phyloP scores from a whole-genome alignment of 2,113 vertebrate species.

The Morone chrysops region DNA sequence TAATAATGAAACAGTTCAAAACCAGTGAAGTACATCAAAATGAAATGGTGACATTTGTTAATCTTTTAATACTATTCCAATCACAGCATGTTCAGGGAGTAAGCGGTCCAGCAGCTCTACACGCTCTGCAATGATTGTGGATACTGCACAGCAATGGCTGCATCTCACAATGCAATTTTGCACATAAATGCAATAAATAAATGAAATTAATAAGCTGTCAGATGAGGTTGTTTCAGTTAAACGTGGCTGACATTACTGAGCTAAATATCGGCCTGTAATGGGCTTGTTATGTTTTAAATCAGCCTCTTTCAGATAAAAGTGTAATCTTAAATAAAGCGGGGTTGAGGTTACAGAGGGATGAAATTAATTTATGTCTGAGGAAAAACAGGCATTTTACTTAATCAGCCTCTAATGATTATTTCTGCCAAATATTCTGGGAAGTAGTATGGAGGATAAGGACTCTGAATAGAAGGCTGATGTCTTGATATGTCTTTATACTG shows the following conservation, averaged over 20 bases:
- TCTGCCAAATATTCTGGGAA: neutral
- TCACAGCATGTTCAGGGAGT: neutral
- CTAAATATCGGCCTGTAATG: neutral
- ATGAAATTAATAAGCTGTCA: conserved; percentile 4
- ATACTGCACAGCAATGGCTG: neutral
- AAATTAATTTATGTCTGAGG: neutral
- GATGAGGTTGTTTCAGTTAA: neutral
- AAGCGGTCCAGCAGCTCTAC: neutral
- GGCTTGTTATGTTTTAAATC: neutral
- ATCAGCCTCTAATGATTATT: neutral
- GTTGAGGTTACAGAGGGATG: neutral
- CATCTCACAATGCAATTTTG: conserved; percentile 18
- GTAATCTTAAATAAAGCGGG: neutral
- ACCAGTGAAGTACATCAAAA: conserved; percentile 1
- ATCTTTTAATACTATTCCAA: conserved; percentile 11
- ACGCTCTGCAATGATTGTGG: neutral
- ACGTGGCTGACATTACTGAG: neutral
- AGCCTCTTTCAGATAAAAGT: neutral
- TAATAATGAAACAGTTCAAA: conserved; percentile 13
- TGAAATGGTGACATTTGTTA: conserved; percentile 3
- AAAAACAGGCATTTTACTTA: neutral
- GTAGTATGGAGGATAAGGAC: neutral
- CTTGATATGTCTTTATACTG: neutral
- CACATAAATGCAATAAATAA: conserved; percentile 9
- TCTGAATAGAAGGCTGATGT: neutral